Percentiles rank a stretch among this genome's conserved stretches.
These are phyloP conservation scores for Strigamia crassipes DNA, from an alignment of 2,888 invertebrate genomes.

Conservation along the genomic window DNA sequence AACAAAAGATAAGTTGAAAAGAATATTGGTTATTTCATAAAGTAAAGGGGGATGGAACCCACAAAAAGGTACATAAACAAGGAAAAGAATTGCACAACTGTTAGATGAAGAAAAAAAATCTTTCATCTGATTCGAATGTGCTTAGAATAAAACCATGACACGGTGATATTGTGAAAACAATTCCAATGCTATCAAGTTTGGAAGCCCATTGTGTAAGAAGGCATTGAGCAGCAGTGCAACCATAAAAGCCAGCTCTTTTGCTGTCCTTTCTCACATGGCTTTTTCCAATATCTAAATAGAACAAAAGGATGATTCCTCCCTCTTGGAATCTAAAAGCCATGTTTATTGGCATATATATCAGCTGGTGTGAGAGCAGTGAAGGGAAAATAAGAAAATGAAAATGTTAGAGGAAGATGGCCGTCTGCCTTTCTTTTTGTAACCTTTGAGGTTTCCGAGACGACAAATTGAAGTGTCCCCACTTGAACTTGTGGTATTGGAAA, in stretches of 20 bases:
- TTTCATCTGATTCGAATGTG: conserved; percentile 10
- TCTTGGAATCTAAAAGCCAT: conserved; percentile 10
- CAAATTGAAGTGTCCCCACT: conserved; percentile 10
- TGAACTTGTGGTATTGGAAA: conserved; percentile 1
- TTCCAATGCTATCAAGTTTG: conserved; percentile 10
- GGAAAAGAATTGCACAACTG: neutral
- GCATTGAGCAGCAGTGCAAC: conserved; percentile 10
- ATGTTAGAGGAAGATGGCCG: conserved; percentile 10
- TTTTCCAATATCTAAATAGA: conserved; percentile 10
- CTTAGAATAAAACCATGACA: conserved; percentile 10
- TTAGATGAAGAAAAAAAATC: neutral
- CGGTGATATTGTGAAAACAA: conserved; percentile 10
- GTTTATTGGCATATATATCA: conserved; percentile 2
- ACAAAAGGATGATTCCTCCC: conserved; percentile 4
- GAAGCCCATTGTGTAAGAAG: conserved; percentile 10
- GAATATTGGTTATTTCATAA: neutral
- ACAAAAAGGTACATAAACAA: conserved; percentile 4
- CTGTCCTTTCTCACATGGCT: conserved; percentile 10
- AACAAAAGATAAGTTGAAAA: neutral
- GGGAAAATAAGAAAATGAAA: conserved; percentile 6
- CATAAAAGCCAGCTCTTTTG: conserved; percentile 10
- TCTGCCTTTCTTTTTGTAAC: conserved; percentile 10
- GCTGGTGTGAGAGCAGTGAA: neutral
- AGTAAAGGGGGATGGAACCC: neutral
- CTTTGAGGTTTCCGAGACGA: conserved; percentile 10